phyloP scores from a whole-genome alignment of 2,113 vertebrate species.

The Athene noctua region DNA sequence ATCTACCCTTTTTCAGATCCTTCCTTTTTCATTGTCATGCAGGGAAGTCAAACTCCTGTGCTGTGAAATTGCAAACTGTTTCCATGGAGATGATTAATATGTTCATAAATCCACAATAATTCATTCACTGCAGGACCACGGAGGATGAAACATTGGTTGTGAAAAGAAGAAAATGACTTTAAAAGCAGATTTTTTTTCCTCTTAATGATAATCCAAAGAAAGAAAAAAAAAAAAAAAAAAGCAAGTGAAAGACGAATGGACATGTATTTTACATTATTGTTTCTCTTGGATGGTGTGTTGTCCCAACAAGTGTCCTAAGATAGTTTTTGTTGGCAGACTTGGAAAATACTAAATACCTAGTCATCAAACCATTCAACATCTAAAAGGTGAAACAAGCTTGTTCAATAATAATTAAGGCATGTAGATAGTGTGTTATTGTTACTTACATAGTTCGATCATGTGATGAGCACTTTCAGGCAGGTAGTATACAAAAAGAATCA shows the following conservation, averaged over 20 bases:
- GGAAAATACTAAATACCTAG: background rate
- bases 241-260: background rate
- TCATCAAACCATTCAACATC: background rate
- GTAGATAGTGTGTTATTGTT: background rate
- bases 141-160: background rate
- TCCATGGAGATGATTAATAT: slow-evolving; percentile 65
- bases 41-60: slow-evolving; percentile 4
- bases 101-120: slow-evolving; percentile 55
- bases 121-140: background rate
- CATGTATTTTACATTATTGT: background rate
- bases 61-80: slow-evolving; percentile 45
- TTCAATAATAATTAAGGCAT: background rate
- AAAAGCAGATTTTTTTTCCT: background rate
- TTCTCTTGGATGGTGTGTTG: background rate
- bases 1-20: background rate
- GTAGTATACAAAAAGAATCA: background rate
- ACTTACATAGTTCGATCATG: background rate
- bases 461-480: background rate
- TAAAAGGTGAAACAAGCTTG: background rate
- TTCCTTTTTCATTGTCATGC: background rate
- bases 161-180: background rate
- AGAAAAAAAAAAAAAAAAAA: background rate
- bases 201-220: background rate
- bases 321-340: background rate
- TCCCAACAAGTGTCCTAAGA: background rate